Evolutionary conservation across 2,113 vertebrate genomes (phyloP).

Genomic region (Fulica atra): DNA sequence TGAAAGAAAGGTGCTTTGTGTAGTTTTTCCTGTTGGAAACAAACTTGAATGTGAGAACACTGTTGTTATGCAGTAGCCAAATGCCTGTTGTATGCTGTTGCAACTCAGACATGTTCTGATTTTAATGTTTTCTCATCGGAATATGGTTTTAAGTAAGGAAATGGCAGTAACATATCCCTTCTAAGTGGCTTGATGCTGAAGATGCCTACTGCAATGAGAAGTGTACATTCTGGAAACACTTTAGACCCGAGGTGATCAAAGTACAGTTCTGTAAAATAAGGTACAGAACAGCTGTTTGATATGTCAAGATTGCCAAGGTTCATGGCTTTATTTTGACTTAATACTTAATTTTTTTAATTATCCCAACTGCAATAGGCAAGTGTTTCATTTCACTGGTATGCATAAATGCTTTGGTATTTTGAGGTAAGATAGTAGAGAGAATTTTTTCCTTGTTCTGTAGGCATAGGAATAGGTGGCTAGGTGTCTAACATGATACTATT

Average conservation of each 20-base stretch:
- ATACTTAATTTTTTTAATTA: not conserved
- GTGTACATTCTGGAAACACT: not conserved
- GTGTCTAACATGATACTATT: not conserved
- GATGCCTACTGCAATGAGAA: too few species aligned
- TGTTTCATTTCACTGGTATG: not conserved
- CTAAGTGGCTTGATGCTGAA: not conserved
- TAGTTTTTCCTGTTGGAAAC: not conserved
- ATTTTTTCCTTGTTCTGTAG: not conserved
- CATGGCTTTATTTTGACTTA: not conserved
- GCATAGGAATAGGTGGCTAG: not conserved
- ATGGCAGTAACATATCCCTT: not conserved
- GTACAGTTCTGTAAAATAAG: not conserved
- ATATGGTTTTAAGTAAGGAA: not conserved
- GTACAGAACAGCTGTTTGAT: not conserved
- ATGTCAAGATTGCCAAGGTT: not conserved
- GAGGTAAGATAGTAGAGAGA: not conserved
- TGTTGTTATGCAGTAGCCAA: not conserved
- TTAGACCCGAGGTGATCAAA: not conserved
- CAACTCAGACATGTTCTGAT: not conserved
- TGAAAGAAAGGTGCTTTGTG: not conserved
- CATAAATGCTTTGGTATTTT: not conserved
- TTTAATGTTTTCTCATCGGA: not conserved
- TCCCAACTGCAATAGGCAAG: not conserved
- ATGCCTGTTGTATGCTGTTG: not conserved
- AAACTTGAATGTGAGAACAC: not conserved